A percentile compares a stretch with the other conserved stretches of the same genome.
phyloP scores from a whole-genome alignment of 2,113 vertebrate genomes.

The Erpornis zantholeuca region DNA sequence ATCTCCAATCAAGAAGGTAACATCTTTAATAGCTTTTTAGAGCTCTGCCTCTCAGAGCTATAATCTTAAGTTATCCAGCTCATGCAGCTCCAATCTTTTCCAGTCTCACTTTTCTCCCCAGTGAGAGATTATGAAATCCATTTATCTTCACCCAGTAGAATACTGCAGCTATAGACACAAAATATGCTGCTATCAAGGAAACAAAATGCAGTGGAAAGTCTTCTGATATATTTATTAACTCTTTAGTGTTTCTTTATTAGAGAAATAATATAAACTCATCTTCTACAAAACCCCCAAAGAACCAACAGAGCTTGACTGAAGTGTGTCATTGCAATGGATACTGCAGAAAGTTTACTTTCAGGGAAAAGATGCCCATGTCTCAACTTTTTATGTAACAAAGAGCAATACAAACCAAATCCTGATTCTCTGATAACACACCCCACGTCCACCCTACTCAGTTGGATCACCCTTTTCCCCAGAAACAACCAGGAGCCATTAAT shows the following conservation, averaged over 20 bases:
- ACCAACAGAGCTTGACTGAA: neutral
- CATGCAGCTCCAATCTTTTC: neutral
- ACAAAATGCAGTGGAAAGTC: neutral
- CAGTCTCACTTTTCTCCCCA: slow-evolving; percentile 22
- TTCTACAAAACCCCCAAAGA: neutral
- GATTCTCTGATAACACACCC: neutral
- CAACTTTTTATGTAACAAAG: neutral
- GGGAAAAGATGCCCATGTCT: neutral
- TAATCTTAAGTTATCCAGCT: slow-evolving; percentile 33
- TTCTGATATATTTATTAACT: neutral
- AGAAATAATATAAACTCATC: neutral
- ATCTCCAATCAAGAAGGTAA: slow-evolving; percentile 55
- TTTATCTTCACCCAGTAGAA: slow-evolving; percentile 50
- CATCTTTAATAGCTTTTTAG: slow-evolving; percentile 38
- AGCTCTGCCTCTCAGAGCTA: slow-evolving; percentile 39
- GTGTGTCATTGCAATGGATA: neutral
- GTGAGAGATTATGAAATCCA: slow-evolving; percentile 63
- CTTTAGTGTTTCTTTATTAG: neutral
- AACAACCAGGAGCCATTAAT: neutral
- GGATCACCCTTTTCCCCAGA: neutral
- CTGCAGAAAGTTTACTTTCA: neutral
- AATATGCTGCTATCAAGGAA: slow-evolving; percentile 25
- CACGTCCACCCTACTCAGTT: neutral
- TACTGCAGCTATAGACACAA: neutral
- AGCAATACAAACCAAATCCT: neutral